Conservation (phyloP, 2,888 invertebrate genomes). For the Melipona beecheii region DNA sequence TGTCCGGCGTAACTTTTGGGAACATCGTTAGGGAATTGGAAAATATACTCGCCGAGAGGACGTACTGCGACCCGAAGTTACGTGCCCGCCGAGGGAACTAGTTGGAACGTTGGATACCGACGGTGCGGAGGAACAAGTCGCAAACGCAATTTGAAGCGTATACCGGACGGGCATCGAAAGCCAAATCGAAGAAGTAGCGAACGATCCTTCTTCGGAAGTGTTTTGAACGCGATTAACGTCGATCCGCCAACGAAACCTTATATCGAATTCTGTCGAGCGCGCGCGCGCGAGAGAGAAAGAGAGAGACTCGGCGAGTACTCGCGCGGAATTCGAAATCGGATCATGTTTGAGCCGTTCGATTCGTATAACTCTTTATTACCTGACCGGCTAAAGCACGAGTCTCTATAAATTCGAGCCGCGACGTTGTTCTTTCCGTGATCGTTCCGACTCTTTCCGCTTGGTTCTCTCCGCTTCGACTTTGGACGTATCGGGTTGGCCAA, state of each 20-base stretch:
- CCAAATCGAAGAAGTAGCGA: neutral
- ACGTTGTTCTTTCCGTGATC: slow-evolving; percentile 1
- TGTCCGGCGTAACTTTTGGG: slow-evolving; percentile 44
- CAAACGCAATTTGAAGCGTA: slow-evolving; percentile 43
- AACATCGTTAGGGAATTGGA: slow-evolving; percentile 51
- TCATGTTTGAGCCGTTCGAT: slow-evolving; percentile 3
- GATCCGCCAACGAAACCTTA: slow-evolving; percentile 2
- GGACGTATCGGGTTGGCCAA: neutral
- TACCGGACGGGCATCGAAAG: neutral
- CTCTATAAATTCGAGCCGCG: slow-evolving; percentile 19
- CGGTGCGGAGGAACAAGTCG: slow-evolving; percentile 26
- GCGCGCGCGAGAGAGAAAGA: slow-evolving; percentile 8
- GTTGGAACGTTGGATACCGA: slow-evolving; percentile 27
- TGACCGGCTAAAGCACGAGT: neutral
- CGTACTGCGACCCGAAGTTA: slow-evolving; percentile 17
- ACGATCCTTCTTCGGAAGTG: neutral
- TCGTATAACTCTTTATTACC: slow-evolving; percentile 37
- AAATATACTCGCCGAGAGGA: slow-evolving; percentile 25
- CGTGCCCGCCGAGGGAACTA: neutral
- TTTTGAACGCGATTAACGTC: slow-evolving; percentile 40
- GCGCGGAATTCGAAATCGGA: slow-evolving; percentile 43
- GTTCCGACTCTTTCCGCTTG: neutral
- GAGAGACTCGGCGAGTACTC: neutral
- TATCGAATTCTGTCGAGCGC: slow-evolving; percentile 38
- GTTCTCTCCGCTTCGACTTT: neutral